Conservation (phyloP, 2,888 invertebrate species). For the Orthosia incerta region DNA sequence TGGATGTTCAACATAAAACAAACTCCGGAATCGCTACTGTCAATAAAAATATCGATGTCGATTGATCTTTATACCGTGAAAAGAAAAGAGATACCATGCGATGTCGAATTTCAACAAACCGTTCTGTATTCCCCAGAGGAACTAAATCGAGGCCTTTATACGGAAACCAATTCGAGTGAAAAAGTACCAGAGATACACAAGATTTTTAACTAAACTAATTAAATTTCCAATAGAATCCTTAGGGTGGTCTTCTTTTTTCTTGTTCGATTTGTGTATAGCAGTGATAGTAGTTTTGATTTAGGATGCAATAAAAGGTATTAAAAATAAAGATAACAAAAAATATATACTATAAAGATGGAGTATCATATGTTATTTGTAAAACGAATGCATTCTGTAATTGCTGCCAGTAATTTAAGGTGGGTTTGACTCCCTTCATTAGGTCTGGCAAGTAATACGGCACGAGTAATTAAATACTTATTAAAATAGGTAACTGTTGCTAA, state of each 20-base stretch:
- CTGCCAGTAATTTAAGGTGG: too few species aligned
- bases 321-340: too few species aligned
- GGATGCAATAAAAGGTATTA: not conserved
- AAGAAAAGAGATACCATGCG: not conserved
- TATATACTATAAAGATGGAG: too few species aligned
- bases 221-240: not conserved
- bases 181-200: not conserved
- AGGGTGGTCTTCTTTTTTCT: not conserved
- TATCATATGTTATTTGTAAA: too few species aligned
- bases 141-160: not conserved
- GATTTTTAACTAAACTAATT: slow-evolving; percentile 7
- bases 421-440: too few species aligned
- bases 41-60: not conserved
- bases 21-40: not conserved
- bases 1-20: not conserved
- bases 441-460: too few species aligned
- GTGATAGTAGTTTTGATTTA: not conserved
- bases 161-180: not conserved
- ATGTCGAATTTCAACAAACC: not conserved
- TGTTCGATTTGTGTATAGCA: not conserved
- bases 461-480: too few species aligned
- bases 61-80: not conserved
- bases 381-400: too few species aligned
- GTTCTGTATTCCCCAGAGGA: not conserved
- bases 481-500: too few species aligned